Conservation (phyloP, 2,113 vertebrate genomes). For the Nothobranchius kuhntae region DNA sequence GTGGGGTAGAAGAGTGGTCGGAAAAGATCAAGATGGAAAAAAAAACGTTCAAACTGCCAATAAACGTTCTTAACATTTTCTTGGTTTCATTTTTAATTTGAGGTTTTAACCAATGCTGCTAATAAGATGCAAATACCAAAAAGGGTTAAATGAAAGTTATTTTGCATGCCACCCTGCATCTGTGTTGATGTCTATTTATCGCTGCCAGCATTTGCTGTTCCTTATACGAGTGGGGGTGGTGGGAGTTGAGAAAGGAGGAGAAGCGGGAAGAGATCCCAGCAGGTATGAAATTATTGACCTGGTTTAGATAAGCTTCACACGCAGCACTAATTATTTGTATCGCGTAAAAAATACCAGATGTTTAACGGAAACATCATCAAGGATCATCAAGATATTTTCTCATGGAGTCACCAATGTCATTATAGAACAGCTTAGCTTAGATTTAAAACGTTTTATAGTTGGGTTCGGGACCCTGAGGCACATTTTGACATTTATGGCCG, state of each 20-base stretch:
- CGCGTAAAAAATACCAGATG: slow-evolving; percentile 15
- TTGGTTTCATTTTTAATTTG: background rate
- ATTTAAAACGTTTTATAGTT: slow-evolving; percentile 43
- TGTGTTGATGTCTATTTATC: slow-evolving; percentile 22
- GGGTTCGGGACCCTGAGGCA: slow-evolving; percentile 21
- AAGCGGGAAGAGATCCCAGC: slow-evolving; percentile 34
- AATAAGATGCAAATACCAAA: no score
- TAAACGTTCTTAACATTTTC: background rate
- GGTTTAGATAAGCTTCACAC: slow-evolving; percentile 34
- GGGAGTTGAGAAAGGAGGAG: slow-evolving; percentile 14
- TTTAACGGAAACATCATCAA: background rate
- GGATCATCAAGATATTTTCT: background rate
- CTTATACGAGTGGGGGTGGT: slow-evolving; percentile 11
- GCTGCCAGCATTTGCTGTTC: slow-evolving; percentile 27
- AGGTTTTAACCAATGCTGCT: background rate
- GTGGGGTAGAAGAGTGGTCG: slow-evolving; percentile 14
- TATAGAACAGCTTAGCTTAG: slow-evolving; percentile 25
- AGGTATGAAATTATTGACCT: slow-evolving; percentile 36
- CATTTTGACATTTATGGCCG: slow-evolving; percentile 59
- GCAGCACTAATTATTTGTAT: slow-evolving; percentile 33
- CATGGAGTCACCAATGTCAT: slow-evolving; percentile 8
- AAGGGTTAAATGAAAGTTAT: no score
- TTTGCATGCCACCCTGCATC: slow-evolving; percentile 14
- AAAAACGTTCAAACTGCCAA: background rate
- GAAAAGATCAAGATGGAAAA: slow-evolving; percentile 24